Conservation (phyloP, 2,113 vertebrate genomes). For the Cygnus buccinator region DNA sequence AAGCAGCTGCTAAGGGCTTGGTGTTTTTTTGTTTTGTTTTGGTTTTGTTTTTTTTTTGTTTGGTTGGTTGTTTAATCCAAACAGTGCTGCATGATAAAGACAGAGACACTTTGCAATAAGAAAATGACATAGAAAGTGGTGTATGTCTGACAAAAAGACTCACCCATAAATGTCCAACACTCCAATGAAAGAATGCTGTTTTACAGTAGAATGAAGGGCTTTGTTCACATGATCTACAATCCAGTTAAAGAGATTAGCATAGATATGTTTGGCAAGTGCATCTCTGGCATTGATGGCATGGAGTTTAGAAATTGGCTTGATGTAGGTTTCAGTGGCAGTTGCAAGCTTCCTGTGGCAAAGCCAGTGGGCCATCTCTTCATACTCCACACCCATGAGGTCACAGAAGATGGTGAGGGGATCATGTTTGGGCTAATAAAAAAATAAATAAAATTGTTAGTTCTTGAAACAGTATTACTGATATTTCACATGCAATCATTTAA, state of each 20-base stretch:
- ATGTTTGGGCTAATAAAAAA: slow-evolving; percentile 86
- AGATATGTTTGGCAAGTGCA: slow-evolving; percentile 96
- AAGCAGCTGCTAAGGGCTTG: background rate
- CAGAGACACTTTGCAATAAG: background rate
- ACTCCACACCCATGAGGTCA: slow-evolving; percentile 93
- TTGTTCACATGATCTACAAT: slow-evolving; percentile 96
- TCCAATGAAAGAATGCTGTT: slow-evolving; percentile 97
- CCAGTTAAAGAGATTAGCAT: slow-evolving; percentile 98
- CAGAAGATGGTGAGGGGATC: slow-evolving; percentile 90
- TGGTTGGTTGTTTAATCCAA: background rate
- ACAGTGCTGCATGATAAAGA: background rate
- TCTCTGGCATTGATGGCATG: slow-evolving; percentile 95
- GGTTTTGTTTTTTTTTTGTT: background rate
- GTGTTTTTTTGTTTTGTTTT: background rate
- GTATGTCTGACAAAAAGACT: slow-evolving; percentile 16
- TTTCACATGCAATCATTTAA: background rate
- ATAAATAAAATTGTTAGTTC: background rate
- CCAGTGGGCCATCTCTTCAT: slow-evolving; percentile 97
- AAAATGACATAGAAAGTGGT: background rate
- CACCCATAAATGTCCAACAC: slow-evolving; percentile 98
- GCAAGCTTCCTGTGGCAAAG: slow-evolving; percentile 95
- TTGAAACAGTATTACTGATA: background rate
- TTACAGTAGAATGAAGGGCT: slow-evolving; percentile 88
- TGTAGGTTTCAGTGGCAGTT: slow-evolving; percentile 93
- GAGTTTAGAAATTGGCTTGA: slow-evolving; percentile 92